These are phyloP conservation scores for Saccostrea glomerata DNA, from an alignment of 1,140 invertebrate species.

Conservation along the genomic window DNA sequence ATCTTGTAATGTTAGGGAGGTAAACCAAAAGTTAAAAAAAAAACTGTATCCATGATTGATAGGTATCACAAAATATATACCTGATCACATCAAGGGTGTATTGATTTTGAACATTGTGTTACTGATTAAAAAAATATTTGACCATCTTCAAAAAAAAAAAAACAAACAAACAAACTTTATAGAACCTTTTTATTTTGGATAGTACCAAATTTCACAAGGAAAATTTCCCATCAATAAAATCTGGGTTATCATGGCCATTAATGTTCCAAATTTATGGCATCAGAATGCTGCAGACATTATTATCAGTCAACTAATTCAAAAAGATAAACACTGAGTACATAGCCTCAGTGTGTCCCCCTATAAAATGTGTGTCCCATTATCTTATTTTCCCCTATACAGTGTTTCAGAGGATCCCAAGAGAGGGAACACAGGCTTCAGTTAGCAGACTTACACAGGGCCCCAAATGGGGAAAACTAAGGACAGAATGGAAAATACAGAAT, in stretches of 20 bases:
- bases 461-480: too few relatives aligned
- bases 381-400: background rate
- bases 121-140: too few relatives aligned
- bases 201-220: background rate
- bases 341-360: background rate
- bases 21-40: background rate
- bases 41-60: background rate
- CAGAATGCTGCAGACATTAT: background rate
- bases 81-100: too few relatives aligned
- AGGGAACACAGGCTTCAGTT: background rate
- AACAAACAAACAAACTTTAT: too few relatives aligned
- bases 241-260: background rate
- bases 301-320: background rate
- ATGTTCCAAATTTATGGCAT: background rate
- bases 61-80: too few relatives aligned
- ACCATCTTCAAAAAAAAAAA: too few relatives aligned
- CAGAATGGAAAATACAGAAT: too few relatives aligned
- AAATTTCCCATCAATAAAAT: background rate
- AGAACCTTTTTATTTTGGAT: too few relatives aligned
- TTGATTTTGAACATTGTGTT: too few relatives aligned
- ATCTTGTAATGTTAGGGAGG: background rate
- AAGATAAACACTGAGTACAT: background rate
- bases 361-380: background rate
- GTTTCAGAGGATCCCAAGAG: background rate
- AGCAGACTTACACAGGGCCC: too few relatives aligned